Conservation (phyloP, 1,140 invertebrate genomes). For the Trichonephila clavipes region DNA sequence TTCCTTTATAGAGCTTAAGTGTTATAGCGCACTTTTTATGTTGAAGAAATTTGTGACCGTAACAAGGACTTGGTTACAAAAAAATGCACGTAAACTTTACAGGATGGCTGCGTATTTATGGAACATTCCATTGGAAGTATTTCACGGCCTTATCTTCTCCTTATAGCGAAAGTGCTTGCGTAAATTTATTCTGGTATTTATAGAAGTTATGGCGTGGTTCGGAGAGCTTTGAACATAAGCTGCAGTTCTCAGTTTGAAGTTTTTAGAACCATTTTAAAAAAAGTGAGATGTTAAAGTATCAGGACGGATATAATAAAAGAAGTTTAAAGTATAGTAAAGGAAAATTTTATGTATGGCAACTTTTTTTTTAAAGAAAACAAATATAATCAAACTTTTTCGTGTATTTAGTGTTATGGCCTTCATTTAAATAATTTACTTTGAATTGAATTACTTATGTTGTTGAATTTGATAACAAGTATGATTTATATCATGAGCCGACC, state of each 20-base stretch:
- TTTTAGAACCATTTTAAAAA: background rate
- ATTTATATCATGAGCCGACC: too few relatives aligned
- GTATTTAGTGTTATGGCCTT: too few relatives aligned
- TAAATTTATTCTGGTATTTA: constrained; percentile 65
- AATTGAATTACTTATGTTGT: too few relatives aligned
- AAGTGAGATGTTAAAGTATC: background rate
- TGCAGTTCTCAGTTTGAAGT: background rate
- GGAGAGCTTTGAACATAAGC: constrained; percentile 9
- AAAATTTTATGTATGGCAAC: background rate
- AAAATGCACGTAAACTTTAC: constrained; percentile 63
- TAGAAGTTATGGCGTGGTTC: constrained; percentile 43
- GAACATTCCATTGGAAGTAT: constrained; percentile 57
- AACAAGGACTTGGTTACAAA: constrained; percentile 49
- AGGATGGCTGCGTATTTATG: constrained; percentile 66
- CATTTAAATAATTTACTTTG: too few relatives aligned
- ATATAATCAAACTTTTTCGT: too few relatives aligned
- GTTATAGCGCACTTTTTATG: constrained; percentile 68
- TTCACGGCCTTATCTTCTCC: constrained; percentile 44
- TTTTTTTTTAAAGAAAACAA: too few relatives aligned
- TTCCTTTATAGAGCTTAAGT: constrained; percentile 64
- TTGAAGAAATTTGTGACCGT: constrained; percentile 68
- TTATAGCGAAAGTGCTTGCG: constrained; percentile 27
- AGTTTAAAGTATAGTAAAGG: background rate
- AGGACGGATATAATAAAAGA: background rate
- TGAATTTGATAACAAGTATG: too few relatives aligned